Conservation (phyloP, 92 coral and sea anemone genomes). For the Scolanthus callimorphus region DNA sequence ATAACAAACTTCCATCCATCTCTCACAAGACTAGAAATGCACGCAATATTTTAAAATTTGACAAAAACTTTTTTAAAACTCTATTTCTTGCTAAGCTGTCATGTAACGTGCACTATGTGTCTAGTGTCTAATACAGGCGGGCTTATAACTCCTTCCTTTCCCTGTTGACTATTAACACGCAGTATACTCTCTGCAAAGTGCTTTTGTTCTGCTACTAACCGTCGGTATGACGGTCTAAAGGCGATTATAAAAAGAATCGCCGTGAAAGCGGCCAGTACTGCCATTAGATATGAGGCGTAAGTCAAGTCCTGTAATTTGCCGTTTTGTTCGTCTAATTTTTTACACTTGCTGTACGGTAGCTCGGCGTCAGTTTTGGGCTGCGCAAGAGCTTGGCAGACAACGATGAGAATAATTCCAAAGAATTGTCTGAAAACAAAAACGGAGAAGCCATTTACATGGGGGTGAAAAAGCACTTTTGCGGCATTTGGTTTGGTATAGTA, state of each 20-base stretch:
- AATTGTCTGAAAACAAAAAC: conserved; percentile 50
- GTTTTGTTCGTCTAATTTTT: conserved; percentile 14
- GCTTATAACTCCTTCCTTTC: not conserved
- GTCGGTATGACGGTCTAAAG: conserved; percentile 67
- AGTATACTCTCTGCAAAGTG: conserved; percentile 22
- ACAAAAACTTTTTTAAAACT: too few species aligned
- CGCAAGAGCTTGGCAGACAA: conserved; percentile 62
- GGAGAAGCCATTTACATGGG: too few species aligned
- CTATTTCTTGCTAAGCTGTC: too few species aligned
- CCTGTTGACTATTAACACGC: not conserved
- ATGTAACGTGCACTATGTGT: too few species aligned
- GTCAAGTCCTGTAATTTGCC: conserved; percentile 58
- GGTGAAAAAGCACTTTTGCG: too few species aligned
- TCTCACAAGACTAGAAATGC: too few species aligned
- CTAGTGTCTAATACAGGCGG: too few species aligned
- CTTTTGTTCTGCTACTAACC: conserved; percentile 72
- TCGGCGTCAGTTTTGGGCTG: conserved; percentile 22
- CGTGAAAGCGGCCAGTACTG: conserved; percentile 51
- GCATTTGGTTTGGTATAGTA: too few species aligned
- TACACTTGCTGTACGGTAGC: conserved; percentile 37
- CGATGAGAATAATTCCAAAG: conserved; percentile 67
- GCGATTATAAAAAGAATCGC: conserved; percentile 60
- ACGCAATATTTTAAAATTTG: too few species aligned
- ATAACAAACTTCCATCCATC: too few species aligned
- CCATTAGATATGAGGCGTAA: conserved; percentile 64